phyloP scores from a whole-genome alignment of 2,113 vertebrate species.

The Urocitellus parryii region DNA sequence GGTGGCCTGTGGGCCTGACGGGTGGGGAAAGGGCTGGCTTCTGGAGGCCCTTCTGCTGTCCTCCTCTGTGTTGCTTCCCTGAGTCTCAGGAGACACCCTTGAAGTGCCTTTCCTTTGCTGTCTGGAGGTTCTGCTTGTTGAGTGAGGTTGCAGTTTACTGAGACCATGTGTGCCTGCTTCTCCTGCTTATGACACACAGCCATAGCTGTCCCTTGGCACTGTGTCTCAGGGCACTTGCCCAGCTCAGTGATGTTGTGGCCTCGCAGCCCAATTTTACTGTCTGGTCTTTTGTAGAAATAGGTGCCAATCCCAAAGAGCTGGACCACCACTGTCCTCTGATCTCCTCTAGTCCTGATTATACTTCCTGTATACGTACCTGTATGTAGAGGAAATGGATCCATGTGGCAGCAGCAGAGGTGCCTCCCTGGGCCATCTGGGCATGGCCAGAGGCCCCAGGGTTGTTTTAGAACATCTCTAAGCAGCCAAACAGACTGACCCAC shows the following conservation, averaged over 20 bases:
- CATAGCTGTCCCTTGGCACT: rapidly evolving
- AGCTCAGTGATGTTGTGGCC: background rate
- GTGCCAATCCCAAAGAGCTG: background rate
- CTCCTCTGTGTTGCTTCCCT: background rate
- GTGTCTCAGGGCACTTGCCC: background rate
- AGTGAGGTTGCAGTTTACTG: background rate
- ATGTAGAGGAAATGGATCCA: background rate
- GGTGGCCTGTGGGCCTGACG: background rate
- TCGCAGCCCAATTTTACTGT: background rate
- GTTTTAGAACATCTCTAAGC: background rate
- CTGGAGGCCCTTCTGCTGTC: too few species aligned
- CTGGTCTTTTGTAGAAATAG: background rate
- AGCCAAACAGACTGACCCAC: background rate
- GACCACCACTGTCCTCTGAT: background rate
- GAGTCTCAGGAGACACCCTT: background rate
- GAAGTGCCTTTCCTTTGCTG: background rate
- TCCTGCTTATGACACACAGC: background rate
- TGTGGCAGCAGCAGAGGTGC: background rate
- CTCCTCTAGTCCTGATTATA: background rate
- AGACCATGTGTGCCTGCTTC: background rate
- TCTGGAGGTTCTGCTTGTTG: background rate
- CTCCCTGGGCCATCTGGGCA: background rate
- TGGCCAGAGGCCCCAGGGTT: background rate
- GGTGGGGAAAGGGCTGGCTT: background rate
- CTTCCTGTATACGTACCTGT: background rate